Evolutionary conservation across 2,113 vertebrate species (phyloP).

Genomic region (Tor tambroides): DNA sequence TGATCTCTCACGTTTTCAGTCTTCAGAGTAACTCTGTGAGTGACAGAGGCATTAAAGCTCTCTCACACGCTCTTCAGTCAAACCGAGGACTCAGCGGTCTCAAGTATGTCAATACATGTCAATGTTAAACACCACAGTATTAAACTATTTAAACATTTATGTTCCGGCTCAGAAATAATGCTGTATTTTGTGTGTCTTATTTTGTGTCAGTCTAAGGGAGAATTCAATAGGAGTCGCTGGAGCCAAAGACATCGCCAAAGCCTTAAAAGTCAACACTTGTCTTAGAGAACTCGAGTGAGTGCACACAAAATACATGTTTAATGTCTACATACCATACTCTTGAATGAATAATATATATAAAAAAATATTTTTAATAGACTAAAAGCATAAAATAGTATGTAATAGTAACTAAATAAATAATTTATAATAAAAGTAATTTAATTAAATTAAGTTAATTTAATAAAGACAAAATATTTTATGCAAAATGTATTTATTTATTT

Average conservation of each 20-base stretch:
- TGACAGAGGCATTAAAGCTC: conserved; percentile 80
- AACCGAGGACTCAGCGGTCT: conserved; percentile 85
- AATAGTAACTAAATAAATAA: too few species aligned
- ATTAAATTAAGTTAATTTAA: too few species aligned
- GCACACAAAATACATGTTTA: not conserved
- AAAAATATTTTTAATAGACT: too few species aligned
- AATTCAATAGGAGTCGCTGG: conserved; percentile 92
- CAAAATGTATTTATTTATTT: too few species aligned
- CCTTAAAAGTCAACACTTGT: conserved; percentile 82
- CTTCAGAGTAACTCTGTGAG: conserved; percentile 97
- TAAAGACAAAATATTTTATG: too few species aligned
- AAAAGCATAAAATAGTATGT: too few species aligned
- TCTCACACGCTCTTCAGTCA: conserved; percentile 81
- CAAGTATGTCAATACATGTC: conserved; percentile 77
- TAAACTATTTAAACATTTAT: not conserved
- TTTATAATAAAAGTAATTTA: too few species aligned
- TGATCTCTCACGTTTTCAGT: conserved; percentile 65
- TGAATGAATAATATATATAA: too few species aligned
- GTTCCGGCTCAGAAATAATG: not conserved
- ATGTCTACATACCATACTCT: too few species aligned
- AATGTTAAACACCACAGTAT: not conserved
- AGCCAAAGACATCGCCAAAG: conserved; percentile 80
- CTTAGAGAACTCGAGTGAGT: conserved; percentile 89
- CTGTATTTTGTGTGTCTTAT: conserved; percentile 37
- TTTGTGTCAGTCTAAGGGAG: conserved; percentile 83